These are phyloP conservation scores for Polydrusus tereticollis DNA, from an alignment of 2,888 invertebrate genomes.

Conservation along the genomic window DNA sequence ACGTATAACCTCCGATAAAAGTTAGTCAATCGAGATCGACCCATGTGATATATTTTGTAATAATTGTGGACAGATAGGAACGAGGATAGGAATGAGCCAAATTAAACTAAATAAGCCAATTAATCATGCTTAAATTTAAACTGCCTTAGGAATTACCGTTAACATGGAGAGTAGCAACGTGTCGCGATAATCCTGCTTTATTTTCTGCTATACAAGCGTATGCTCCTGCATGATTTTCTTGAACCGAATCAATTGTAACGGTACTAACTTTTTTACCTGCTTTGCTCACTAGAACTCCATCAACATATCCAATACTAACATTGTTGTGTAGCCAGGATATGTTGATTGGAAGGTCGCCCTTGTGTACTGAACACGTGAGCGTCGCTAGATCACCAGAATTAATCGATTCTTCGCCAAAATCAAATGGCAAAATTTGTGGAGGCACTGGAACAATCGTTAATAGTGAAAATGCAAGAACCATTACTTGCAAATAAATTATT, in stretches of 20 bases:
- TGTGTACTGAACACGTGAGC: constrained; percentile 77
- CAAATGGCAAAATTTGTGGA: constrained; percentile 57
- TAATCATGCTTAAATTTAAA: no score
- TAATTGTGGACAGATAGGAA: no score
- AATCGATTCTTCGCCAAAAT: constrained; percentile 72
- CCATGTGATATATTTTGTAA: no score
- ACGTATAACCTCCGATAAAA: no score
- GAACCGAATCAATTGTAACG: constrained; percentile 73
- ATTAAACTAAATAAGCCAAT: no score
- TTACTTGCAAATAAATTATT: no score
- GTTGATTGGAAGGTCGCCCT: constrained; percentile 81
- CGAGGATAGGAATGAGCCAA: no score
- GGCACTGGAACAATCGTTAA: no score
- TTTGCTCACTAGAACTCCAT: constrained; percentile 62
- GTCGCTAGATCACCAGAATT: constrained; percentile 79
- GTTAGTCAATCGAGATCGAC: no score
- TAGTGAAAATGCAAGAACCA: no score
- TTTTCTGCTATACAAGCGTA: constrained; percentile 77
- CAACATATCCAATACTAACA: constrained; percentile 66
- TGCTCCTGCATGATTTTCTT: constrained; percentile 70
- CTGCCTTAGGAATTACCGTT: constrained; percentile 63
- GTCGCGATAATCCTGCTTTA: constrained; percentile 77
- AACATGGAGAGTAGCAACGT: constrained; percentile 72
- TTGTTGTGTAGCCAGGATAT: constrained; percentile 83
- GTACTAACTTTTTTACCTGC: constrained; percentile 73